Evolutionary conservation across 1,140 invertebrate species (phyloP).

Genomic region (Archivesica marissinica): DNA sequence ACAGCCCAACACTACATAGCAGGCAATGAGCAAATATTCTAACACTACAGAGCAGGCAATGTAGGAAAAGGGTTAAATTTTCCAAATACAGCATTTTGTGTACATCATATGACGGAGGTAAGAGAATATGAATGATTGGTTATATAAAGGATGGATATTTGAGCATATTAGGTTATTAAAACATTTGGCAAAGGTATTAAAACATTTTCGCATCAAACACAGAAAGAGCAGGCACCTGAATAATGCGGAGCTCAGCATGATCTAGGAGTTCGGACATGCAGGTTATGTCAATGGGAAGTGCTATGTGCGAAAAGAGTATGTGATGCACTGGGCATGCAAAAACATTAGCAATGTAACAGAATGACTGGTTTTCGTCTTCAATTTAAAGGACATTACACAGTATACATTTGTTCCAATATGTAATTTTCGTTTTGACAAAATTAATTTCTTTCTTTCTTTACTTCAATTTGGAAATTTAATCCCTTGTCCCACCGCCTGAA

Average conservation of each 20-base stretch:
- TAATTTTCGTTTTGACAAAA: not conserved
- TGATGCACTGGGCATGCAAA: constrained; percentile 38
- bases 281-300: constrained; percentile 5
- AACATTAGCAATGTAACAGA: constrained; percentile 43
- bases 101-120: not conserved
- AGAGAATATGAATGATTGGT: constrained; percentile 1
- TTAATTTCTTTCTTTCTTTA: not conserved
- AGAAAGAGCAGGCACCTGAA: constrained; percentile 18
- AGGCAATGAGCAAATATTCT: not conserved
- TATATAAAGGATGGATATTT: constrained; percentile 33
- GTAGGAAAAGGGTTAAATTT: constrained; percentile 39
- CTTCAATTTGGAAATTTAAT: constrained; percentile 50
- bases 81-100: constrained; percentile 29
- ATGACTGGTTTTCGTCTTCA: constrained; percentile 52
- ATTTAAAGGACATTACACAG: not conserved
- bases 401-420: not conserved
- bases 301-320: not conserved
- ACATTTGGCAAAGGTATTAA: not conserved
- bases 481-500: constrained; percentile 32
- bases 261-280: constrained; percentile 22
- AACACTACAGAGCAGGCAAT: constrained; percentile 6
- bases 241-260: constrained; percentile 3
- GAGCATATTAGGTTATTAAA: constrained; percentile 31
- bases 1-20: not conserved
- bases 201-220: not conserved